Percentiles rank a stretch among this genome's conserved stretches.
phyloP scores from a whole-genome alignment of 2,888 invertebrate species.

The Dasysyrphus tricinctus region DNA sequence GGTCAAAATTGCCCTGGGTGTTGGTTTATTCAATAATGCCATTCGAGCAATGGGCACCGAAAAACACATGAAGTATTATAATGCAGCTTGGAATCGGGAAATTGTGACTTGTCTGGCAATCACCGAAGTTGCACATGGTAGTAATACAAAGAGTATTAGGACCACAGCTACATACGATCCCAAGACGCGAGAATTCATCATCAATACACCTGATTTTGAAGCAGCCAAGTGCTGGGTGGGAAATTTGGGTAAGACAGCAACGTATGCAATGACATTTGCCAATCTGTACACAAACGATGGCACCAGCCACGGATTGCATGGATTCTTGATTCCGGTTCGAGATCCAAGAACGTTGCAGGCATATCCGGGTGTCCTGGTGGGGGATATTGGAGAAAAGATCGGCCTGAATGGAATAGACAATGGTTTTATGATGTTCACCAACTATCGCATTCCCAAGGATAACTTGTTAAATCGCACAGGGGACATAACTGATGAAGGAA shows the following conservation, averaged over 20 bases:
- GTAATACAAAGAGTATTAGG: slow-evolving; percentile 95
- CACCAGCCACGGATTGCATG: slow-evolving; percentile 92
- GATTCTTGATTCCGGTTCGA: slow-evolving; percentile 93
- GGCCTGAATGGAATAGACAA: slow-evolving; percentile 97
- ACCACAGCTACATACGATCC: slow-evolving; percentile 95
- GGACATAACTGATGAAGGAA: slow-evolving; percentile 93
- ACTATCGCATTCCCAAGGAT: slow-evolving; percentile 93
- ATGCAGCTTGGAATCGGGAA: slow-evolving; percentile 89
- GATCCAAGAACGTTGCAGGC: slow-evolving; percentile 90
- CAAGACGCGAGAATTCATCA: slow-evolving; percentile 90
- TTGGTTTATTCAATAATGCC: slow-evolving; percentile 90
- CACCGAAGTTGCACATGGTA: slow-evolving; percentile 97
- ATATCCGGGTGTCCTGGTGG: slow-evolving; percentile 93
- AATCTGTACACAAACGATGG: slow-evolving; percentile 93
- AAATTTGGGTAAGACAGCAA: slow-evolving; percentile 94
- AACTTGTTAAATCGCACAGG: slow-evolving; percentile 94
- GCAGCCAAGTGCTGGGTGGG: slow-evolving; percentile 99
- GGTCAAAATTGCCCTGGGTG: slow-evolving; percentile 90
- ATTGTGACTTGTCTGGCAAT: slow-evolving; percentile 93
- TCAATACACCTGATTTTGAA: slow-evolving; percentile 96
- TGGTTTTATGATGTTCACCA: slow-evolving; percentile 94
- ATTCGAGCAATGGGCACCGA: slow-evolving; percentile 90
- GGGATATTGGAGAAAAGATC: slow-evolving; percentile 96
- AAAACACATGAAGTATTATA: slow-evolving; percentile 88
- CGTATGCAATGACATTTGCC: slow-evolving; percentile 94